These are phyloP conservation scores for Ylistrum balloti DNA, from an alignment of 1,140 invertebrate genomes.

Conservation along the genomic window DNA sequence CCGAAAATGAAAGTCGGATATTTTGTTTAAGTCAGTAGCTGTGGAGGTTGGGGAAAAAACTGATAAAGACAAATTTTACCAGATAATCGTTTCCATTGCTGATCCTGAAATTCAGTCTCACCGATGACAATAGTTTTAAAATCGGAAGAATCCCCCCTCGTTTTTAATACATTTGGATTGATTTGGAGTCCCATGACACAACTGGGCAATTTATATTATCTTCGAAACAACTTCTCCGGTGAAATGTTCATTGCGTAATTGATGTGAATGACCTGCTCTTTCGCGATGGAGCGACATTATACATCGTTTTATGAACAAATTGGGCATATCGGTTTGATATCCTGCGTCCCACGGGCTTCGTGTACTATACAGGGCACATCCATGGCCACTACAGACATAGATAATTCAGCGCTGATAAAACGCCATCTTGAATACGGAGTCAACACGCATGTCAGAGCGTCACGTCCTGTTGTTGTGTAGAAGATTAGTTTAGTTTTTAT, in stretches of 20 bases:
- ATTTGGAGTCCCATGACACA: background rate
- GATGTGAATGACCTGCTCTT: slow-evolving; percentile 7
- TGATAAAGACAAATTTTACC: no score
- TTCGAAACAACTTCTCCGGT: background rate
- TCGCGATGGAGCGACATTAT: background rate
- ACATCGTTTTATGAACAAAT: slow-evolving; percentile 20
- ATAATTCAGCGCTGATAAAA: slow-evolving; percentile 3
- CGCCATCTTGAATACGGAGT: background rate
- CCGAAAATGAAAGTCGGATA: no score
- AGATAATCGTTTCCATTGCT: no score
- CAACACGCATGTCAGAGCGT: background rate
- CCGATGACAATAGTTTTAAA: no score
- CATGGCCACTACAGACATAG: background rate
- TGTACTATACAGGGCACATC: background rate
- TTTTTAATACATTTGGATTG: background rate
- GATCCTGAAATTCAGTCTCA: no score
- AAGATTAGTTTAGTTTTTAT: no score
- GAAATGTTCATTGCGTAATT: slow-evolving; percentile 27
- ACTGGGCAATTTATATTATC: background rate
- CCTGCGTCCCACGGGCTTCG: background rate
- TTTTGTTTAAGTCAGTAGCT: no score
- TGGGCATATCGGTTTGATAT: background rate
- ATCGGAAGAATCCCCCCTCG: background rate
- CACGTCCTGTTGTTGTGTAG: no score
- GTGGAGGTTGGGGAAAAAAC: no score